Evolutionary conservation across 2,113 vertebrate species (phyloP), one percentile per base, ranked within the genome.

Genomic region (Dipodomys stephensi): DNA sequence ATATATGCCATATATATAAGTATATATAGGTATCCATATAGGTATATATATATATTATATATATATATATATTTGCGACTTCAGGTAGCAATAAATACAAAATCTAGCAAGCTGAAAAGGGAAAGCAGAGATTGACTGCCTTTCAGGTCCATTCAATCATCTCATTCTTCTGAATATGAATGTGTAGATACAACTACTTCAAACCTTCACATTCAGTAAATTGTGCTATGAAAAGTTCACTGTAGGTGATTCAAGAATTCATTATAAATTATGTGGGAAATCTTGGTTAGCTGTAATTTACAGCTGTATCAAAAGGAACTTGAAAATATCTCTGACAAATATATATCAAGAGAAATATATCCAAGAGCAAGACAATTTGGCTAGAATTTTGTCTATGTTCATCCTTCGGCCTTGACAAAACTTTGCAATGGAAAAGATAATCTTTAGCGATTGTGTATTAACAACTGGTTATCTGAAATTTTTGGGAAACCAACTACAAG

Each of bases 111-210:
- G 11, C n/a, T 4, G 20, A 46, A 94, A 85, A 44, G 65, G 67
- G 49, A 46, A 4, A 39, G 74, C 6, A 91, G 46, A 80, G 93
- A 95, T 3, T 0, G 6, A 82, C 2, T 87, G 69, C 65, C 57
- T 77, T 95, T 81, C 94, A 91, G 83, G 96, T 39, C 7, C 3
- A 73, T 25, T 28, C 19, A 74, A 87, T 22, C 87, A 76, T 0
- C 0, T 53, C 90, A 87, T 79, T 92, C 87, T 65, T 22, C 46
- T 96, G 78, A 97, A 78, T 95, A 94, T 62, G 91, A 95, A 82
- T 27, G 79, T 53, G 10, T 25, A 96, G 94, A 96, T 95, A 94
- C 97, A 95, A 35, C 62, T 77, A 15, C 76, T 96, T 32, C 94
- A n/a, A 7, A 67, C 67, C 80, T 87, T 94, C 44, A 32, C 46